Evolutionary conservation across 2,888 invertebrate genomes (phyloP).

Genomic region (Oscheius myriophilus): DNA sequence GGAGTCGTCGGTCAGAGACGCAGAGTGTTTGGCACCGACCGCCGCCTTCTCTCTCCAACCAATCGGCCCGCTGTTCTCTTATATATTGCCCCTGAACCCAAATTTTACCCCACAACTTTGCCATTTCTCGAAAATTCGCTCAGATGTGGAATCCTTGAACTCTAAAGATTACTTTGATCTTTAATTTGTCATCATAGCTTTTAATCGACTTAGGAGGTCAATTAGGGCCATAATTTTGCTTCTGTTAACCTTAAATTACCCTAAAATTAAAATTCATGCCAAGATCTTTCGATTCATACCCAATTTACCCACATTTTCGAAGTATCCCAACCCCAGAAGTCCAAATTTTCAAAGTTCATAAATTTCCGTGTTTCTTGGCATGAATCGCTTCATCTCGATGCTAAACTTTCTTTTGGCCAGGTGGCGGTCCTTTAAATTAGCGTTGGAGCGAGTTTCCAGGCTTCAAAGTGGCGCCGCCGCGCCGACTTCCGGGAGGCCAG

Average conservation of each 20-base stretch:
- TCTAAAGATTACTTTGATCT: background rate
- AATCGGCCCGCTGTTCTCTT: constrained; percentile 31
- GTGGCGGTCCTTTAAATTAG: background rate
- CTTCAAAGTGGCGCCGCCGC: constrained; percentile 10
- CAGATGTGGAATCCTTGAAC: background rate
- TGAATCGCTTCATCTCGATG: constrained; percentile 24
- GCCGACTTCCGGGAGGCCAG: constrained; percentile 23
- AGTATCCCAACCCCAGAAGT: background rate
- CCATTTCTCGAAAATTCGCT: background rate
- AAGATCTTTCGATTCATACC: too few species aligned
- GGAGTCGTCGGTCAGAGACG: constrained; percentile 14
- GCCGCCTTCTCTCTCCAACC: constrained; percentile 28
- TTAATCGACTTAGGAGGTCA: background rate
- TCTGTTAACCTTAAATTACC: background rate
- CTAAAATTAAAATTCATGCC: too few species aligned
- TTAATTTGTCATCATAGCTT: too few species aligned
- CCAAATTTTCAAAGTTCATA: constrained; percentile 7
- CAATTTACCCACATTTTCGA: background rate
- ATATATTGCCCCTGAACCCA: constrained; percentile 20
- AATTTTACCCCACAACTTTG: background rate
- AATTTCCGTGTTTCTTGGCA: background rate
- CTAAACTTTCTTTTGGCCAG: constrained; percentile 29
- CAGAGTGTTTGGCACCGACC: constrained; percentile 35
- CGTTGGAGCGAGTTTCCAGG: constrained; percentile 1
- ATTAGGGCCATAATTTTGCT: background rate